Evolutionary conservation across 53 echinoderm and acorn worm genomes (phyloP), one percentile per base, ranked within the genome.

Genomic region (Mesocentrotus franciscanus): DNA sequence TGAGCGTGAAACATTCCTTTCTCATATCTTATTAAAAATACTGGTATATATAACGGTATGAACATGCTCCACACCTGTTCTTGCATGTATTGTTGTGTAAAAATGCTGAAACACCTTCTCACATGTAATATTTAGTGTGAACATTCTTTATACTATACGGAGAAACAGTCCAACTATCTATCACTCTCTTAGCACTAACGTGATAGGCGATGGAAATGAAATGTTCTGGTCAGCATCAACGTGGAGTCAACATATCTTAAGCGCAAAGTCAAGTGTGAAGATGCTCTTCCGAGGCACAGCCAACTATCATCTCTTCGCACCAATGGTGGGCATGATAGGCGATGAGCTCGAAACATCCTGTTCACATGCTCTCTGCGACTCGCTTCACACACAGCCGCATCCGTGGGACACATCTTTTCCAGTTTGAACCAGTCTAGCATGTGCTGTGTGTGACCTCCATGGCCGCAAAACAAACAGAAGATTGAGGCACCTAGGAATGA

Each of bases 391-490:
- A 60, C 98, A 98, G 42, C 98, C 98, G 39, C 98, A 98, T 35
- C 98, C 98, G 16, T 98, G 0, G 98, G 98, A 76, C 98, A 98
- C 33, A 97, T 90, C 9, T 34, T 90, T 60, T 98, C 97, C 20
- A 89, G 76, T 76, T 95, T 90, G 90, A 98, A 98, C 98, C 98
- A 98, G 78, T 97, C 95, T 92, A 98, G 89, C 97, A 98, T 98
- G 96, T 98, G 98, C 1, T 93, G 95, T 32, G 97, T 96, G 94
- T 98, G 98, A 78, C 98, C 98, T 13, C 98, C 98, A 90, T 98
- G 98, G 26, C 98, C 98, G 92, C 98, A 98, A 0, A 92, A 84
- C 17, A 98, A 92, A 94, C 98, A 98, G 91, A 98, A 98, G 66
- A 95, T 97, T 10, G 98, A 98, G 7, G 96, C 96, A 89, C 98